Evolutionary conservation across 2,797 vertebrate species (phyloP).

Genomic region (Hylomyscus alleni): DNA sequence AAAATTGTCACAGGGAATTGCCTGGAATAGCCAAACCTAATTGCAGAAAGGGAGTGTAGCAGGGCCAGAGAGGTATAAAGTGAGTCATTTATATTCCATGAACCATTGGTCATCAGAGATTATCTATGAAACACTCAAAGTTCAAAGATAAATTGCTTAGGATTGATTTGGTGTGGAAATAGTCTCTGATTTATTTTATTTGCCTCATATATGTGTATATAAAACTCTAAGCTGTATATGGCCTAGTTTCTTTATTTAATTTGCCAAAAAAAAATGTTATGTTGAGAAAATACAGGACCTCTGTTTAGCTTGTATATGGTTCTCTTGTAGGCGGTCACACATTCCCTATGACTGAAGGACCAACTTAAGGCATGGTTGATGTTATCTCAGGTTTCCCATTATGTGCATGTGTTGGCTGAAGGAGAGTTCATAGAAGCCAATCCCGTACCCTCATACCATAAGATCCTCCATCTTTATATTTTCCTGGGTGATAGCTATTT

Average conservation of each 20-base stretch:
- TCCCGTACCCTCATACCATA: background rate
- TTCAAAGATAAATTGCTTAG: conserved; percentile 47
- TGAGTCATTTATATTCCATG: conserved; percentile 45
- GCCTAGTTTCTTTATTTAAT: background rate
- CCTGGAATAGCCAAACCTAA: conserved; percentile 43
- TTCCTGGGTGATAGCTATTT: background rate
- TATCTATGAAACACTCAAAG: conserved; percentile 37
- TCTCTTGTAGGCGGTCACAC: background rate
- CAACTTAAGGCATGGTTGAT: background rate
- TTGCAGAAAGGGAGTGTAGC: conserved; percentile 43
- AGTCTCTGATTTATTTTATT: conserved; percentile 59
- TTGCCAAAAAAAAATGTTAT: background rate
- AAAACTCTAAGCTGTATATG: background rate
- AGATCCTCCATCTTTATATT: background rate
- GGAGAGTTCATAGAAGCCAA: background rate
- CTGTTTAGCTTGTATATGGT: background rate
- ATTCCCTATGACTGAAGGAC: background rate
- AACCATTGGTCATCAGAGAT: conserved; percentile 2
- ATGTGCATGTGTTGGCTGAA: background rate
- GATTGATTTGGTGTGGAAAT: conserved; percentile 43
- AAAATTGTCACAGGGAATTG: conserved; percentile 71
- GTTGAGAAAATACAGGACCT: conserved; percentile 3
- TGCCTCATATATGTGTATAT: conserved; percentile 3
- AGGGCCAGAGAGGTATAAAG: conserved; percentile 9
- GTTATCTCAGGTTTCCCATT: background rate